Base-by-base conservation (phyloP, 2,797 vertebrate genomes). In the Myotis planiceps region DNA sequence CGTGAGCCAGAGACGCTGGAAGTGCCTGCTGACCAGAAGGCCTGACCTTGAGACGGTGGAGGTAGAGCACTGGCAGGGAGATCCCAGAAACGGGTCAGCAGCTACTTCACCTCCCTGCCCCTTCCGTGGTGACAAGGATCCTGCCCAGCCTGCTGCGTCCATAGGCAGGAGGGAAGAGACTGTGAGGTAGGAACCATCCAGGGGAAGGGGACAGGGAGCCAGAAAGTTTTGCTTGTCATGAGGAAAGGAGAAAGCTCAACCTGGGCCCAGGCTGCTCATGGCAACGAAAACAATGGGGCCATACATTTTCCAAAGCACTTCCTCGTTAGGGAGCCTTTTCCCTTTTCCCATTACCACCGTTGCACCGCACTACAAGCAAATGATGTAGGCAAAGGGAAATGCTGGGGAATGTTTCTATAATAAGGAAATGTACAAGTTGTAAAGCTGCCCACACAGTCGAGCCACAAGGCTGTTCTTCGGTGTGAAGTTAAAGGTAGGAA, bases 401-500 rank as follows among this genome's bases (percentile, higher is more conserved):
- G 21, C 16, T 47, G 9, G 37, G 53, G 42, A 63, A 5, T 72
- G n/a, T 39, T 83, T 94, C 55, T 71, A 21, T 49, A 37, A 82
- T 60, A 63, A 96, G 76, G 39, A 87, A 58, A 74, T 76, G 37
- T 0, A 66, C 27, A 69, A 29, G 66, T 80, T 94, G 15, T 84
- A 81, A 92, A 92, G 83, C 71, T 83, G 66, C n/a, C 66, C 51
- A 19, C 51, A n/a, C 4, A 16, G 47, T 51, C 1, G 1, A 68
- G 34, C 69, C 23, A 60, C 80, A 79, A 91, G 49, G 12, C 72
- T 85, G 21, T 63, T 95, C 37, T 72, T 92, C 18, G 2, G 45
- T 71, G 15, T 55, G 79, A 81, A 92, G 53, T 53, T 80, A 47
- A 81, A 96, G 19, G 69, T n/a, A 93, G 55, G 72, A 80, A 72